phyloP scores from a whole-genome alignment of 1,140 invertebrate species.

The Penaeus vannamei region DNA sequence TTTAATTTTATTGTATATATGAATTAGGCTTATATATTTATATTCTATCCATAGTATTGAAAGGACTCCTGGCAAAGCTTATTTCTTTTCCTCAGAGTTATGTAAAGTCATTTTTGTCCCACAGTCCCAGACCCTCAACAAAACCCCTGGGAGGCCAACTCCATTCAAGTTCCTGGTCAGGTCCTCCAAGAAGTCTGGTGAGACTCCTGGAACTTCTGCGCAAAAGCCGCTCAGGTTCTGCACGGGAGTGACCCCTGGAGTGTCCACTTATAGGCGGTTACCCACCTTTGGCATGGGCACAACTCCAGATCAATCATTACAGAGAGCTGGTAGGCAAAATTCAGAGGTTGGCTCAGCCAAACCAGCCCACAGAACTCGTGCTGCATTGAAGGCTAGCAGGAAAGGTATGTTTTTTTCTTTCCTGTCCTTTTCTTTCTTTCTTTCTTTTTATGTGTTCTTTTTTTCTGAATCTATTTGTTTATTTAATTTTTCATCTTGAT shows the following conservation, averaged over 20 bases:
- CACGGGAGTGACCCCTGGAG: conserved; percentile 39
- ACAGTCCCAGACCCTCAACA: neutral
- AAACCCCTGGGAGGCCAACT: conserved; percentile 25
- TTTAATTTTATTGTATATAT: too few relatives aligned
- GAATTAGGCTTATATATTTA: too few relatives aligned
- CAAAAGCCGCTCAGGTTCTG: conserved; percentile 33
- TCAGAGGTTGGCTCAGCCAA: neutral
- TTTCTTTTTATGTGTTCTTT: too few relatives aligned
- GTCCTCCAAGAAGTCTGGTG: conserved; percentile 9
- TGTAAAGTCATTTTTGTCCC: too few relatives aligned
- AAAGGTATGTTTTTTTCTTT: too few relatives aligned
- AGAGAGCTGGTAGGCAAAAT: neutral
- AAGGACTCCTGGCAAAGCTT: too few relatives aligned
- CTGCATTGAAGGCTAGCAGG: too few relatives aligned
- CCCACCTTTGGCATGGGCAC: conserved; percentile 31
- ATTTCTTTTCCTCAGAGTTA: too few relatives aligned
- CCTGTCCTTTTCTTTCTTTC: too few relatives aligned
- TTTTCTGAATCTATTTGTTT: too few relatives aligned
- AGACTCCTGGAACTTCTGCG: conserved; percentile 26
- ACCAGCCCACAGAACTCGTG: neutral
- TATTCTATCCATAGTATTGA: too few relatives aligned
- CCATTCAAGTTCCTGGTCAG: conserved; percentile 26
- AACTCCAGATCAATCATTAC: neutral
- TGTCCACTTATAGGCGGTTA: neutral
- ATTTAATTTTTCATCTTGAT: too few relatives aligned